phyloP scores from a whole-genome alignment of 2,888 invertebrate genomes.

The Meteorus colon region DNA sequence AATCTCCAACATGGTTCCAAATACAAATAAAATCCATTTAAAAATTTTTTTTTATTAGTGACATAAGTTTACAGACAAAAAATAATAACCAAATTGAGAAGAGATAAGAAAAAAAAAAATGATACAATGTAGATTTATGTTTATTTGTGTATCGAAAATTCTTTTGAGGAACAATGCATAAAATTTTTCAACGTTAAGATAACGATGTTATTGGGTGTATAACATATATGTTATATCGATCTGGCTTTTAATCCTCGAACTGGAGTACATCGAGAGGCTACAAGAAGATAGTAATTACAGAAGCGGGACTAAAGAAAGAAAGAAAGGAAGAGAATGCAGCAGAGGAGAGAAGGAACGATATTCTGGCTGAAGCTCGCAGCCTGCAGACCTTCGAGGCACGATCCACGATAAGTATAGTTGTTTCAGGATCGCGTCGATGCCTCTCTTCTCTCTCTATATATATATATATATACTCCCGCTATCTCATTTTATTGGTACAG shows the following conservation, averaged over 20 bases:
- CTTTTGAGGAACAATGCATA: neutral
- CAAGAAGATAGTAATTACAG: conserved; percentile 71
- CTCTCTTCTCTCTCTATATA: conserved; percentile 48
- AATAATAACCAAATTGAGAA: neutral
- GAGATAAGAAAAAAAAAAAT: neutral
- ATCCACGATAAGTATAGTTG: conserved; percentile 72
- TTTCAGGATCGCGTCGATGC: conserved; percentile 70
- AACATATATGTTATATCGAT: conserved; percentile 23
- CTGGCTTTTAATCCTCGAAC: conserved; percentile 54
- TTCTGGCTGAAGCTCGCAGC: neutral
- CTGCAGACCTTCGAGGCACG: conserved; percentile 70
- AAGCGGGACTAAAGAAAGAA: conserved; percentile 62
- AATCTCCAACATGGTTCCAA: conserved; percentile 6
- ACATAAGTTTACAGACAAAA: neutral
- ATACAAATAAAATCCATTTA: conserved; percentile 1
- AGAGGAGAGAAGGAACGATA: conserved; percentile 16
- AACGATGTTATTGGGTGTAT: neutral
- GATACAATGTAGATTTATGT: neutral
- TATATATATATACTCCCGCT: conserved; percentile 61
- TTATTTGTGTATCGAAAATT: neutral
- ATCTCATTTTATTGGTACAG: conserved; percentile 70
- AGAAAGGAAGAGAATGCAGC: conserved; percentile 55
- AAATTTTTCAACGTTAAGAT: neutral
- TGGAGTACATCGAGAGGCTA: conserved; percentile 55
- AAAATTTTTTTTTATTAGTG: neutral